A percentile compares a stretch with the other conserved stretches of the same genome.
Conservation (phyloP, 1,140 invertebrate genomes). For the Phthorimaea operculella region DNA sequence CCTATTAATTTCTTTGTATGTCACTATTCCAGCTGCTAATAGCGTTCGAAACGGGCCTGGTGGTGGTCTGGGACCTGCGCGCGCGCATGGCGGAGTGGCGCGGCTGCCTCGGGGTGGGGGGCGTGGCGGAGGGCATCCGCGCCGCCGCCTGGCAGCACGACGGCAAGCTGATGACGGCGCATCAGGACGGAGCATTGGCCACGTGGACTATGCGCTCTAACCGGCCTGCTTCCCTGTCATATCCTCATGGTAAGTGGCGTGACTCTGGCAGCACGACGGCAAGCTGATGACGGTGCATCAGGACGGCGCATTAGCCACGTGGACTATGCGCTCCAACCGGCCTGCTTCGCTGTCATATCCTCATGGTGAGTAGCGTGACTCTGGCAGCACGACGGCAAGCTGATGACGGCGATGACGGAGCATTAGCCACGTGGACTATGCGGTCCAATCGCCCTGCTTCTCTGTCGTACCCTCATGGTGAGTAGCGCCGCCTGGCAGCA, state of each 20-base stretch:
- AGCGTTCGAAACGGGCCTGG: constrained; percentile 93
- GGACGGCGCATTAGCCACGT: constrained; percentile 94
- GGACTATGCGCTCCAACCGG: constrained; percentile 84
- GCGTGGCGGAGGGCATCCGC: constrained; percentile 75
- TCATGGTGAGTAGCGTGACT: constrained; percentile 90
- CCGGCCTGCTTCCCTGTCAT: constrained; percentile 84
- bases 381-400: constrained; percentile 98
- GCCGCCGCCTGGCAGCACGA: constrained; percentile 97
- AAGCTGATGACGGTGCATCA: constrained; percentile 97
- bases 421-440: constrained; percentile 91
- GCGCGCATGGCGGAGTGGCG: constrained; percentile 83
- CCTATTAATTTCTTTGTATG: background rate
- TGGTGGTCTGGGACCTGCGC: constrained; percentile 96
- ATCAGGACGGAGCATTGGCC: constrained; percentile 93
- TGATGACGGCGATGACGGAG: constrained; percentile 96
- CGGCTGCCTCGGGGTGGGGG: constrained; percentile 75
- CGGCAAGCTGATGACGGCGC: constrained; percentile 97
- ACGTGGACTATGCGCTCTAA: constrained; percentile 88
- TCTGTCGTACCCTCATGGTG: constrained; percentile 91
- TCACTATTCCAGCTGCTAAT: constrained; percentile 83
- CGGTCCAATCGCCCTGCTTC: constrained; percentile 83
- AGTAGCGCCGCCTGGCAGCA: constrained; percentile 96
- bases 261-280: constrained; percentile 98
- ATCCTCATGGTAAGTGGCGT: constrained; percentile 92
- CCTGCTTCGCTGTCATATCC: constrained; percentile 87